Percentiles rank a stretch among this genome's conserved stretches.
Evolutionary conservation across 2,888 invertebrate species (phyloP).

Genomic region (Lapara coniferarum): DNA sequence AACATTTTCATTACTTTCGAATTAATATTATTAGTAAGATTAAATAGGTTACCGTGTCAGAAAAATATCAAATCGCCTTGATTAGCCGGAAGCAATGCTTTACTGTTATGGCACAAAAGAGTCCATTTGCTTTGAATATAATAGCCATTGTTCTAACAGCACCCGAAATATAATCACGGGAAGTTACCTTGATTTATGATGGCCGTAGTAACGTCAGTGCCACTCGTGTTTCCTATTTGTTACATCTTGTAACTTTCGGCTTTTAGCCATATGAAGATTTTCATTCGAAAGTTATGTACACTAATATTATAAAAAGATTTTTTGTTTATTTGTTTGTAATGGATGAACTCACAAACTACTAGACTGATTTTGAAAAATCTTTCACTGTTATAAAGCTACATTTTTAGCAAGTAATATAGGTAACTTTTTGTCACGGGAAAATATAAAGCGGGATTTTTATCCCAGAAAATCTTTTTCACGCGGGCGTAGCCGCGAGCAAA

Average conservation of each 20-base stretch:
- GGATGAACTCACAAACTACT: no score
- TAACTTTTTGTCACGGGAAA: no score
- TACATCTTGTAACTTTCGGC: constrained; percentile 18
- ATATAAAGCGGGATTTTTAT: no score
- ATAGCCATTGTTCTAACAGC: constrained; percentile 77
- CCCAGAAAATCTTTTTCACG: no score
- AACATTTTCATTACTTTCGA: no score
- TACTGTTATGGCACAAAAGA: constrained; percentile 66
- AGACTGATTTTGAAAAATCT: no score
- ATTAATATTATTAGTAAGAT: neutral
- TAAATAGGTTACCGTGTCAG: constrained; percentile 46
- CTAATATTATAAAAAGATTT: no score
- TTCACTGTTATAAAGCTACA: no score
- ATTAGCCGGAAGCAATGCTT: constrained; percentile 74
- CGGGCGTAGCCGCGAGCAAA: no score
- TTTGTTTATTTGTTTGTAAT: no score
- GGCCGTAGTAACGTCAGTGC: neutral
- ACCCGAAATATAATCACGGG: constrained; percentile 71
- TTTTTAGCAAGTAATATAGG: no score
- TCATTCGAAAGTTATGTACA: neutral
- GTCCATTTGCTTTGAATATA: constrained; percentile 77
- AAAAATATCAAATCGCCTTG: constrained; percentile 63
- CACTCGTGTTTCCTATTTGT: constrained; percentile 5
- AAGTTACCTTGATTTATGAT: constrained; percentile 71
- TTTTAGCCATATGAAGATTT: neutral